phyloP scores from a whole-genome alignment of 2,113 vertebrate genomes.

The Amphilophus citrinellus region DNA sequence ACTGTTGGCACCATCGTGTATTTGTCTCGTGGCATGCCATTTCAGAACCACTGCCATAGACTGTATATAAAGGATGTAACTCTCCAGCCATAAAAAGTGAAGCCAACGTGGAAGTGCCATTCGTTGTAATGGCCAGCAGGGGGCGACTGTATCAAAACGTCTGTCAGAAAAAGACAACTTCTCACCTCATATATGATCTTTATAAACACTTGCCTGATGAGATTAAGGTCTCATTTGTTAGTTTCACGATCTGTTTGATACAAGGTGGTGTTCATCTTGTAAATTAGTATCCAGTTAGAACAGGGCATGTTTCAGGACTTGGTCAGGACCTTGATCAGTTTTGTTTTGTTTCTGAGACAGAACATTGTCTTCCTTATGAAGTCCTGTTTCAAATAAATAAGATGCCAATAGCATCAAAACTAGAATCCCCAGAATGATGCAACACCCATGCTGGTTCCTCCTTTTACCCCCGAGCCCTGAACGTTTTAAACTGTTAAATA shows the following conservation, averaged over 20 bases:
- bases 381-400: not conserved
- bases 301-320: not conserved
- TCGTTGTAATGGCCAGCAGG: too few relatives aligned
- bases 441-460: not conserved
- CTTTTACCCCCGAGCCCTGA: not conserved
- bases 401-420: not conserved
- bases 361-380: rapidly evolving
- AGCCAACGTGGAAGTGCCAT: too few relatives aligned
- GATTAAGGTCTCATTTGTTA: not conserved
- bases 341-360: not conserved
- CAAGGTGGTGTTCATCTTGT: not conserved
- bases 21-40: too few relatives aligned
- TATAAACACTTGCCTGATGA: not conserved
- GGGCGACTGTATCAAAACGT: too few relatives aligned
- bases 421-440: not conserved
- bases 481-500: not conserved
- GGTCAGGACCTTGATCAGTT: too few relatives aligned
- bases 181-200: not conserved
- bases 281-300: not conserved
- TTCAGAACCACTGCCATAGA: too few relatives aligned
- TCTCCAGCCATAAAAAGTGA: too few relatives aligned
- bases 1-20: too few relatives aligned
- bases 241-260: not conserved
- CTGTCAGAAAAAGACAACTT: not conserved
- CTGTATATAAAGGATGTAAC: too few relatives aligned